Conservation (phyloP, 2,888 invertebrate genomes). For the Anagyrus pseudococci region DNA sequence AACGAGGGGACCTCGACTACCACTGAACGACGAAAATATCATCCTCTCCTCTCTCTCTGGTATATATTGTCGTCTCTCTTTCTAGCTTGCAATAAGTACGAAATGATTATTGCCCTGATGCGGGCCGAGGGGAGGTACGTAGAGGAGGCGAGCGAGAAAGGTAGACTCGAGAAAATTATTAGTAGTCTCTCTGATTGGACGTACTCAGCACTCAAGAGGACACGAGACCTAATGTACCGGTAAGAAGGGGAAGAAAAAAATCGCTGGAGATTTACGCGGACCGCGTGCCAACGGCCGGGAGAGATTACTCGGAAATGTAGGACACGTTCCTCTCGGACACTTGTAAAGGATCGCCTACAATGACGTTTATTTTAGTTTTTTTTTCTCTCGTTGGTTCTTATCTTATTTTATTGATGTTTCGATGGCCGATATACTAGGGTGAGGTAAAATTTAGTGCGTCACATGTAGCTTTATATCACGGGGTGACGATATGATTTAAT, state of each 20-base stretch:
- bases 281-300: constrained; percentile 4
- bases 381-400: not conserved
- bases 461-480: not conserved
- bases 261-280: constrained; percentile 10
- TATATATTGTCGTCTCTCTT: too few relatives aligned
- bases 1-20: too few relatives aligned
- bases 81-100: constrained; percentile 39
- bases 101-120: constrained; percentile 53
- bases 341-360: not conserved
- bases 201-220: constrained; percentile 49
- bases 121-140: constrained; percentile 40
- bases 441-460: not conserved
- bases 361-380: not conserved
- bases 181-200: constrained; percentile 54
- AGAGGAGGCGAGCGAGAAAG: constrained; percentile 40
- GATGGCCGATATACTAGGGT: not conserved
- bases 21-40: not conserved
- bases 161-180: constrained; percentile 58
- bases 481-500: not conserved
- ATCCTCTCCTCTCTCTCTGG: constrained; percentile 1
- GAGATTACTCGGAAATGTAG: constrained; percentile 3
- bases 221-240: constrained; percentile 49
- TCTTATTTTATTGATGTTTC: constrained; percentile 4
- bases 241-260: not conserved
- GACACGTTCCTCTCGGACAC: constrained; percentile 11